Evolutionary conservation across 2,797 vertebrate species (phyloP), one percentile per base, ranked within the genome.

Genomic region (Rhinoraja longicauda): DNA sequence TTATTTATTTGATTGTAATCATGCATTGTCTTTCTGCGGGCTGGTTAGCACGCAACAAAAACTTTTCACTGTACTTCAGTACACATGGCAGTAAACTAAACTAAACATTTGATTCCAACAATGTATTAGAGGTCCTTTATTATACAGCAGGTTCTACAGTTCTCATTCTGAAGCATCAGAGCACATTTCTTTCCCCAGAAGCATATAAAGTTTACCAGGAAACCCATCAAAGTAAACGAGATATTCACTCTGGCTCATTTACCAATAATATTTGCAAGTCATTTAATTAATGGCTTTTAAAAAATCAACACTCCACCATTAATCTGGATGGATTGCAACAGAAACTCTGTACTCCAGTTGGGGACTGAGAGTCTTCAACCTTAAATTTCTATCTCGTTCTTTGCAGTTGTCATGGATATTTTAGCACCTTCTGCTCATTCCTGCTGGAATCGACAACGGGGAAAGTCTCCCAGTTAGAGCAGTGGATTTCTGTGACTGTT

Each of bases 241-340:
- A 45, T 92, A 73, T 92, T 92, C 29, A 75, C 70, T 53, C 32
- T 53, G 90, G 67, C 21, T 92, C 90, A 92, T 92, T 92, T 92
- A 73, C 53, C 70, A 75, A 2, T 92, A 13, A 75, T 39, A 57
- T 72, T 88, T 88, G 19, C 59, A 88, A 67, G 59, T 88, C 84
- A 88, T 88, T 88, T 88, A 32, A 67, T n/a, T 67, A 88, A 88
- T 67, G 62, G n/a, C 17, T 64, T 88, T 88, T 88, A 10, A 36
- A 36, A 88, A 88, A 36, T 4, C 5, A 88, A 67, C 84, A 21
- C n/a, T 21, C 15, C 15, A 10, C 32, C 62, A 19, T 7, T 17
- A 64, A 88, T 67, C 17, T 67, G 17, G 15, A 88, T 62, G 64
- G 62, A 88, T 67, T 88, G n/a, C 59, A 67, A 19, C 84, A 67